Evolutionary conservation across 2,113 vertebrate genomes (phyloP).

Genomic region (Thunnus thynnus): DNA sequence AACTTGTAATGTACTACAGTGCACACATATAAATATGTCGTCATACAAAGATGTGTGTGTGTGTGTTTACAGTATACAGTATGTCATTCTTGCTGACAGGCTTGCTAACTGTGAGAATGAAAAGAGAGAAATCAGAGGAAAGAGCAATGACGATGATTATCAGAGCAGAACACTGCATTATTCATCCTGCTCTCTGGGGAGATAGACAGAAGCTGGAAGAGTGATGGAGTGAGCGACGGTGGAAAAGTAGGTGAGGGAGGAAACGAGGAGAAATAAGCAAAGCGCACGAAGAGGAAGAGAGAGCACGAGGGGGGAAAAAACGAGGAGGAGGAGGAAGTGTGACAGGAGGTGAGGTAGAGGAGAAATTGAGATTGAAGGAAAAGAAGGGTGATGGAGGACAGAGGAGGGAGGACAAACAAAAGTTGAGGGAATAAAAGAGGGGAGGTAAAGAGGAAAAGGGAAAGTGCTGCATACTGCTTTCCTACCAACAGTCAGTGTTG

Average conservation of each 20-base stretch:
- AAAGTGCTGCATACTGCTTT: neutral
- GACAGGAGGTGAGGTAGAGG: neutral
- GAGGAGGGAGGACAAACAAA: neutral
- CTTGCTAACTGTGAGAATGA: neutral
- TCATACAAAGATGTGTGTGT: neutral
- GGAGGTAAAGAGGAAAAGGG: neutral
- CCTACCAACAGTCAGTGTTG: neutral
- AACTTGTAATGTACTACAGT: neutral
- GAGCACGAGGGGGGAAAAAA: too few species aligned
- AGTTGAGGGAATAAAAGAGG: neutral
- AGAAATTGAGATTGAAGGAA: neutral
- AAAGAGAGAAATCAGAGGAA: constrained; percentile 26
- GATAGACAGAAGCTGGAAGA: neutral
- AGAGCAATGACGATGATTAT: constrained; percentile 60
- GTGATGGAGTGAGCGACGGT: constrained; percentile 42
- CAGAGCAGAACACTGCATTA: constrained; percentile 68
- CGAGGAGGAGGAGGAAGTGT: neutral
- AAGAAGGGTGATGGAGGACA: neutral
- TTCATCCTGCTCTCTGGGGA: constrained; percentile 49
- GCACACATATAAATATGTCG: too few species aligned
- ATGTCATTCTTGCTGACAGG: neutral
- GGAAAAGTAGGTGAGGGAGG: constrained; percentile 41
- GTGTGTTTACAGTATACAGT: too few species aligned
- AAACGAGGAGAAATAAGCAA: constrained; percentile 5
- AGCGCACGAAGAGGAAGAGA: neutral